These are phyloP conservation scores for Macrosoma leucophasiata DNA, from an alignment of 2,888 invertebrate genomes.

Conservation along the genomic window DNA sequence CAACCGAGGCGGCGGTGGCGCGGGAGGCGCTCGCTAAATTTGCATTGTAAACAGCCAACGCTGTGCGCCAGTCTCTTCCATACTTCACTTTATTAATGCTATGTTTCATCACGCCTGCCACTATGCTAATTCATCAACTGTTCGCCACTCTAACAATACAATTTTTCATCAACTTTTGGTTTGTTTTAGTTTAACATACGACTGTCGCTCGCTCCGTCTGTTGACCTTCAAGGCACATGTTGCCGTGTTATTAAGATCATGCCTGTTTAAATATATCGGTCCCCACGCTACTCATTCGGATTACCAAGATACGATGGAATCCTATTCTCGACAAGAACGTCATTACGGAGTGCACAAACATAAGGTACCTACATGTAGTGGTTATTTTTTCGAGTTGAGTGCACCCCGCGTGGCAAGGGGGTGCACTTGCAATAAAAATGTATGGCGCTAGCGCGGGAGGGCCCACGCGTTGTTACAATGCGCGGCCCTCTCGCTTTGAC, in stretches of 20 bases:
- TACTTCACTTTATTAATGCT: slow-evolving; percentile 36
- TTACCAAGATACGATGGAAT: no score
- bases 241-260: no score
- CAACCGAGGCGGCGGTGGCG: slow-evolving; percentile 25
- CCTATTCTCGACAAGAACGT: no score
- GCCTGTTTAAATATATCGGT: no score
- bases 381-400: slow-evolving; percentile 66
- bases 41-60: slow-evolving; percentile 50
- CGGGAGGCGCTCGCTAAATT: slow-evolving; percentile 32
- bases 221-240: slow-evolving; percentile 34
- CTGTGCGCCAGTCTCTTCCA: slow-evolving; percentile 12
- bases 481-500: slow-evolving; percentile 50
- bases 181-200: slow-evolving; percentile 15
- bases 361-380: slow-evolving; percentile 49
- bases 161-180: slow-evolving; percentile 23
- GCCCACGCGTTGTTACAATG: slow-evolving; percentile 33
- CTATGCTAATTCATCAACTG: slow-evolving; percentile 26
- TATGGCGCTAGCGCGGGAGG: slow-evolving; percentile 36
- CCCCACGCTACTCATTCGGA: no score
- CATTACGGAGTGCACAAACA: no score
- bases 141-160: slow-evolving; percentile 22
- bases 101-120: slow-evolving; percentile 31
- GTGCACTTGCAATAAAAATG: slow-evolving; percentile 56
- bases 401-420: slow-evolving; percentile 43
- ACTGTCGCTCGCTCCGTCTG: slow-evolving; percentile 12